These are phyloP conservation scores for Catalaphyllia jardinei DNA, from an alignment of 64 coral and sea anemone genomes.

Conservation along the genomic window DNA sequence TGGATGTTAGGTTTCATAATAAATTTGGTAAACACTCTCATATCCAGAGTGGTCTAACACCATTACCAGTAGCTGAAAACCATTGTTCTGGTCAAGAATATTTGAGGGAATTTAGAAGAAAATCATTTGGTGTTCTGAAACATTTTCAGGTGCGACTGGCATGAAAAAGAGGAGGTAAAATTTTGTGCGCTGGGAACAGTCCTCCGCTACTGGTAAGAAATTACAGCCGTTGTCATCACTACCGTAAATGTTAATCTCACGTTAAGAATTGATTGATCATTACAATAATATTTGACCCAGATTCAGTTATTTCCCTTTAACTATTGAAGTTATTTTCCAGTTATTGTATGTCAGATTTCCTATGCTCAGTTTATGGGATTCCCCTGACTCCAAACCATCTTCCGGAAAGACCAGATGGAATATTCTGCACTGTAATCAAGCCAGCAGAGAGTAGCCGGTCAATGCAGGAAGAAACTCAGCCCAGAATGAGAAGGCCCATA, in stretches of 20 bases:
- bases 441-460: conserved; percentile 4
- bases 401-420: conserved; percentile 92
- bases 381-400: conserved; percentile 75
- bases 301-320: neutral
- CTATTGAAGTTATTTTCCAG: conserved; percentile 34
- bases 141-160: conserved; percentile 76
- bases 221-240: neutral
- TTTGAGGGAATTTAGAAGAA: too few relatives aligned
- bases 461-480: neutral
- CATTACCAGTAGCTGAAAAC: too few relatives aligned
- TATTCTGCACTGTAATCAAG: conserved; percentile 66
- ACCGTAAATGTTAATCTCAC: too few relatives aligned
- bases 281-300: too few relatives aligned
- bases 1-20: too few relatives aligned
- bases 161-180: conserved; percentile 87
- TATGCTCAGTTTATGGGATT: conserved; percentile 82
- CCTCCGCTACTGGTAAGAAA: conserved; percentile 74
- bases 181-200: conserved; percentile 90
- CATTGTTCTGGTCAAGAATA: too few relatives aligned
- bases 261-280: too few relatives aligned
- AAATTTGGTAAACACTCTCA: too few relatives aligned
- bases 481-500: neutral
- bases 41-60: too few relatives aligned
- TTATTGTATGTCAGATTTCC: conserved; percentile 92
- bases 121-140: neutral